Base-by-base conservation (phyloP, 2,797 vertebrate species). In the Lagocephalus sceleratus region DNA sequence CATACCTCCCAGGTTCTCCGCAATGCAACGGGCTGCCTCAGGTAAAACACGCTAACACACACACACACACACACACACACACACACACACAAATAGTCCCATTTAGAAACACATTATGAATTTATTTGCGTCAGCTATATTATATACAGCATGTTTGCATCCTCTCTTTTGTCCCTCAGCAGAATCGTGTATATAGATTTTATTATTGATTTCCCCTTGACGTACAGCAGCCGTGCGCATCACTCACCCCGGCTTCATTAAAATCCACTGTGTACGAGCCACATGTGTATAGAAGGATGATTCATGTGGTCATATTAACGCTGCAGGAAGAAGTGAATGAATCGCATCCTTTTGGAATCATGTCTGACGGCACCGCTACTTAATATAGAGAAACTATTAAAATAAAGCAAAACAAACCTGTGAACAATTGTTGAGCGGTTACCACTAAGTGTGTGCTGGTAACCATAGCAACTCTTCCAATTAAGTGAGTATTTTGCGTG, bases 21-120 rank as follows among this genome's bases (percentile, higher is more conserved):
- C 79, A 99, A 99, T 20, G 96, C 97, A 87, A 99, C 97, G 35
- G 97, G 97, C 75, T 99, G 97, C 92, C 95, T 99, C 91, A 94
- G 97, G 97, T 95, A 77, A 90, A 88, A 73, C 2, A 25, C 45
- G 0, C 40, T n/a, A n/a, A 23, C 29, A 17, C 32, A 22, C 12
- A 59, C 21, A 22, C 7, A 35, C 7, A 54, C 17, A 22, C 11
- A 35, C n/a, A 23, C 26, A 32, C 15, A 52, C 51, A 11, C 6
- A 47, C 0, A 32, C 6, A 46, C 0, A 59, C 29, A 29, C 11
- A 10, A 29, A 10, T 10, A 29, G 26, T 29, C 9, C 26, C 26
- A 11, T 29, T 29, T 10, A 29, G 26, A 29, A 29, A 29, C 26
- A 29, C 26, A 29, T 29, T 29, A 29, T 29, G 26, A 29, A 29